Percentiles rank a stretch among this genome's conserved stretches.
Evolutionary conservation across 1,140 invertebrate species (phyloP).

Genomic region (Lutraria rhynchaena): DNA sequence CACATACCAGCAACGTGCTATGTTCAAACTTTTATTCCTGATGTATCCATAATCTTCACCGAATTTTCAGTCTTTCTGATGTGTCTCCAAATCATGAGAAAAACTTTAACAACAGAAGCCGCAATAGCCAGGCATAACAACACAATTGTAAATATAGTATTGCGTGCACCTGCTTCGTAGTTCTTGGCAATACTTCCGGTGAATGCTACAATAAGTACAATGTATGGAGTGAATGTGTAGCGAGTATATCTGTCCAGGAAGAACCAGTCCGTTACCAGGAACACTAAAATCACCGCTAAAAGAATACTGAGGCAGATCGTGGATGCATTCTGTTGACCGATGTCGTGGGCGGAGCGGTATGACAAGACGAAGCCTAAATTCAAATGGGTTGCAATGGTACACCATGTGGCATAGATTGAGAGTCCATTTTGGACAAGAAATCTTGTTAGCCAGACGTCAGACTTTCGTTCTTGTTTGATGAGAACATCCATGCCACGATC

Average conservation of each 20-base stretch:
- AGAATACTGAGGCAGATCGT: constrained; percentile 69
- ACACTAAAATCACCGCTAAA: constrained; percentile 64
- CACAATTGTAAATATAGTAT: constrained; percentile 72
- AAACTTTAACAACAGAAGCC: constrained; percentile 62
- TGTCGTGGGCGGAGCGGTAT: constrained; percentile 53
- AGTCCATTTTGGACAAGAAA: constrained; percentile 80
- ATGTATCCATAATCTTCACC: constrained; percentile 5
- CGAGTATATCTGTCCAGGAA: constrained; percentile 72
- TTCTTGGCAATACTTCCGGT: constrained; percentile 71
- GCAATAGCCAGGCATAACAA: constrained; percentile 61
- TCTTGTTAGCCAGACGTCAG: constrained; percentile 75
- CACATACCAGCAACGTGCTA: too few species aligned
- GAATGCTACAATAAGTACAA: constrained; percentile 74
- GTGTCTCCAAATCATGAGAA: constrained; percentile 66
- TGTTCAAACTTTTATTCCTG: constrained; percentile 31
- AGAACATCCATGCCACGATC: constrained; percentile 47
- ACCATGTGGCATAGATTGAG: constrained; percentile 78
- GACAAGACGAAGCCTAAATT: constrained; percentile 71
- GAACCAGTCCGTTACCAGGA: constrained; percentile 69
- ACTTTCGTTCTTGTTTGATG: constrained; percentile 45
- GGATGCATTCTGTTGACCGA: constrained; percentile 54
- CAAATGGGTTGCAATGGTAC: constrained; percentile 75
- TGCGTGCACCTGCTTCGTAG: constrained; percentile 62
- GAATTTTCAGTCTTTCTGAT: constrained; percentile 27
- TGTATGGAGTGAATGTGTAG: constrained; percentile 76